Percentiles rank a stretch among this genome's conserved stretches.
Evolutionary conservation across 1,140 invertebrate genomes (phyloP).

Genomic region (Drosophila ogumai): DNA sequence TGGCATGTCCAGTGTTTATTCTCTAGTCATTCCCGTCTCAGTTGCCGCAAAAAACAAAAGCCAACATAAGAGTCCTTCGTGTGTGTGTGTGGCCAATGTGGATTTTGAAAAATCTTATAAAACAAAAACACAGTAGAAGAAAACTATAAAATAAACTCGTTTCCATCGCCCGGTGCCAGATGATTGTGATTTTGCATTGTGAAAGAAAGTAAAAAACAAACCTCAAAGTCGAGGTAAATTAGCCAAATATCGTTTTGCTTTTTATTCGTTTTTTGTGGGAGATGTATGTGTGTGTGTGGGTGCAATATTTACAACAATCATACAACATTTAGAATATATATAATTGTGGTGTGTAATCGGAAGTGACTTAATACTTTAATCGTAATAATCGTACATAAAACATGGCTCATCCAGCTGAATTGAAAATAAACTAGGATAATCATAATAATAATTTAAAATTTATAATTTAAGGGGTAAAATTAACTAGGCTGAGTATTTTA

Average conservation of each 20-base stretch:
- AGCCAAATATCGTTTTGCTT: constrained; percentile 27
- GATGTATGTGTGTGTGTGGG: constrained; percentile 11
- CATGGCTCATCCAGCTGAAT: constrained; percentile 47
- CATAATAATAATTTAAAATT: constrained; percentile 2
- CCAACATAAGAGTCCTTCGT: constrained; percentile 18
- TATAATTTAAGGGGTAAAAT: constrained; percentile 27
- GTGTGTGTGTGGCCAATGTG: constrained; percentile 16
- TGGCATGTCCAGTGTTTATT: constrained; percentile 23
- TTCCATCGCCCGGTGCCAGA: constrained; percentile 48
- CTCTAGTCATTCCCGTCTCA: constrained; percentile 55
- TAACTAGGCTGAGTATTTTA: constrained; percentile 67
- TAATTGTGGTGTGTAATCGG: constrained; percentile 57
- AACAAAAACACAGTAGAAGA: background rate
- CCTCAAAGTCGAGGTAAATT: constrained; percentile 1
- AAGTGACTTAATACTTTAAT: constrained; percentile 74
- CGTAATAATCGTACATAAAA: constrained; percentile 55
- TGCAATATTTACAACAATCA: constrained; percentile 70
- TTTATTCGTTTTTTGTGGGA: constrained; percentile 31
- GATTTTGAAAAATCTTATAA: constrained; percentile 5
- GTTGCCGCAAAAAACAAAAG: constrained; percentile 43
- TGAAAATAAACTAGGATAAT: constrained; percentile 36
- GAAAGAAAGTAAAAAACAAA: constrained; percentile 1
- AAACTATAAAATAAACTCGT: constrained; percentile 32
- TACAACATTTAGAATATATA: constrained; percentile 48
- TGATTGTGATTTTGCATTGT: constrained; percentile 17